A percentile compares a stretch with the other conserved stretches of the same genome.
phyloP scores from a whole-genome alignment of 1,140 invertebrate species.

The Cydia strobilella region DNA sequence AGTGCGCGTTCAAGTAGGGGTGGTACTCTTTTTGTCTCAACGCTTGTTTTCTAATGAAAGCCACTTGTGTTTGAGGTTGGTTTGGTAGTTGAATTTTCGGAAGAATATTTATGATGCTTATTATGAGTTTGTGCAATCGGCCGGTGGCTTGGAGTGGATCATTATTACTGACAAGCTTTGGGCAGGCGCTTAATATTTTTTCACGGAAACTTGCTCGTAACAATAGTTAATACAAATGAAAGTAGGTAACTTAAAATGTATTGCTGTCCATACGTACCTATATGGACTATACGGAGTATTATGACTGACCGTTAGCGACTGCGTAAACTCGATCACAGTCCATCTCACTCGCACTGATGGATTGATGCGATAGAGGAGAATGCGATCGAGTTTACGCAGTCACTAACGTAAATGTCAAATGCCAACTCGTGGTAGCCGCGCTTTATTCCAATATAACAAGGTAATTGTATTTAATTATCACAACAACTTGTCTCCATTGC shows the following conservation, averaged over 20 bases:
- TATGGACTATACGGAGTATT: neutral
- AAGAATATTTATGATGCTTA: slow-evolving; percentile 14
- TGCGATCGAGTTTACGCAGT: too few species aligned
- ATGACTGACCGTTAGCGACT: neutral
- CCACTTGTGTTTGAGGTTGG: slow-evolving; percentile 46
- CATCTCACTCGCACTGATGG: too few species aligned
- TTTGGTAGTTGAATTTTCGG: slow-evolving; percentile 14
- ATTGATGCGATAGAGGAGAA: too few species aligned
- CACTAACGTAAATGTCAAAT: too few species aligned
- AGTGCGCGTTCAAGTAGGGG: slow-evolving; percentile 12
- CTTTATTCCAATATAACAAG: neutral
- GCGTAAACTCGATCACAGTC: too few species aligned
- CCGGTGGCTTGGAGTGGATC: neutral
- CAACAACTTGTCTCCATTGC: neutral
- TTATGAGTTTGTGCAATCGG: slow-evolving; percentile 15
- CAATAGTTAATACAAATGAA: neutral
- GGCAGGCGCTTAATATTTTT: neutral
- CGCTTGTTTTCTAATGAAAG: slow-evolving; percentile 50
- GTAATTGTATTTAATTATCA: neutral
- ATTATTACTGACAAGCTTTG: neutral
- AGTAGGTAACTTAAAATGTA: neutral
- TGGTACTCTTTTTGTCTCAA: slow-evolving; percentile 38
- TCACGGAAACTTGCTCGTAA: neutral
- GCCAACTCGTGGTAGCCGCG: too few species aligned
- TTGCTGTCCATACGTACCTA: neutral